A percentile compares a stretch with the other conserved stretches of the same genome.
phyloP scores from a whole-genome alignment of 2,888 invertebrate genomes.

The Scaptomyza reducta region DNA sequence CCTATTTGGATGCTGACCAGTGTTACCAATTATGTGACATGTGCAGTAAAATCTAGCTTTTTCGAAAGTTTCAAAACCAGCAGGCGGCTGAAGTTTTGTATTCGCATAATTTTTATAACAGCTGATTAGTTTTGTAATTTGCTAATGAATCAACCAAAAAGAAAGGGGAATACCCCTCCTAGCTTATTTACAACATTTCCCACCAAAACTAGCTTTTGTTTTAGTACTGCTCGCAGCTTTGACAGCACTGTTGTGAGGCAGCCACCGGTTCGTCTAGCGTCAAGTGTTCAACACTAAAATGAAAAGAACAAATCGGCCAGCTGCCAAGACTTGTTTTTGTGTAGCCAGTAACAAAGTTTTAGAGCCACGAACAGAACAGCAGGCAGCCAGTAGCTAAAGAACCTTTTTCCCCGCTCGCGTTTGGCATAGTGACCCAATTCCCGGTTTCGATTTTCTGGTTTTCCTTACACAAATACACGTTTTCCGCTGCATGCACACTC shows the following conservation, averaged over 20 bases:
- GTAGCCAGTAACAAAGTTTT: slow-evolving; percentile 44
- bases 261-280: slow-evolving; percentile 43
- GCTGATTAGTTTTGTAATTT: not conserved
- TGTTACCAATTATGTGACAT: not conserved
- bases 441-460: slow-evolving; percentile 82
- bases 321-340: slow-evolving; percentile 61
- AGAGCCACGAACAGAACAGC: slow-evolving; percentile 30
- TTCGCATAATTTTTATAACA: not conserved
- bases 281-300: slow-evolving; percentile 59
- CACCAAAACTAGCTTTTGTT: slow-evolving; percentile 1
- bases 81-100: not conserved
- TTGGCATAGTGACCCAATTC: slow-evolving; percentile 82
- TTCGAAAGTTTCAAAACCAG: not conserved
- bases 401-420: slow-evolving; percentile 42
- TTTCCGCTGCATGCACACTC: slow-evolving; percentile 64
- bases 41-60: not conserved
- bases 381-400: slow-evolving; percentile 22
- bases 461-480: slow-evolving; percentile 71
- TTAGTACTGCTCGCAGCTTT: not conserved
- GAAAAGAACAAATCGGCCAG: slow-evolving; percentile 58
- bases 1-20: slow-evolving; percentile 46
- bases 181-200: not conserved
- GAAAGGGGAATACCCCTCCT: not conserved
- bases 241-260: slow-evolving; percentile 10
- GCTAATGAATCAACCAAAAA: not conserved